Evolutionary conservation across 2,888 invertebrate species (phyloP), one percentile per base, ranked within the genome.

Genomic region (Drosophila limbata): DNA sequence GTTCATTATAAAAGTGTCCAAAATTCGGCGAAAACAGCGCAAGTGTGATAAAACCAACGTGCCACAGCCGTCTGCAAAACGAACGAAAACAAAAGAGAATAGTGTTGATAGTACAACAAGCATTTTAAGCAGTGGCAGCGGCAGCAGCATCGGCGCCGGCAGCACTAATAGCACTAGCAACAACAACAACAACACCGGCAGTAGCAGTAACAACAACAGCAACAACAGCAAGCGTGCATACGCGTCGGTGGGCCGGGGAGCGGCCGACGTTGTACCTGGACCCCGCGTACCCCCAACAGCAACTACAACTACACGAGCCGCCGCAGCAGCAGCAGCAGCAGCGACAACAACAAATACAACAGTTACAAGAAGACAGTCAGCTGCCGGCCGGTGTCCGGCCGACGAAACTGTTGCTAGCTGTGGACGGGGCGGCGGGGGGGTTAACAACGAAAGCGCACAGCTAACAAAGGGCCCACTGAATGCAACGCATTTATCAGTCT

Each of bases 11-110:
- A 89, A 84, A 89, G 79, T 89, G 88, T 77, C 80, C 89, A 89
- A 90, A 81, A 90, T 90, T 88, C 77, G 89, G 69, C 88, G 89
- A 86, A 90, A 90, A 88, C 82, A 82, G 77, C 84, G 90, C 74
- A 90, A 89, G 77, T 69, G 81, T 81, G 85, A 87, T 77, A 90
- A 87, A 84, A 78, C 60, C 62, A 86, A 64, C 74, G 86, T 73
- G 81, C 84, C 71, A 73, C 88, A 84, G 64, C 75, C 74, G 74
- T 74, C 73, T 64, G 72, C 78, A 73, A 80, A 88, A 77, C 76
- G 88, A 83, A 79, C 77, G 72, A 90, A 84, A 79, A 77, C 77
- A 84, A 77, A 89, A 85, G 81, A 86, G 70, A 84, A 88, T 69
- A 82, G 82, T 69, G 84, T 75, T 75, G 82, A 85, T 69, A 81